Evolutionary conservation across 2,888 invertebrate species (phyloP), one percentile per base, ranked within the genome.

Genomic region (Himalopsyche japonica): DNA sequence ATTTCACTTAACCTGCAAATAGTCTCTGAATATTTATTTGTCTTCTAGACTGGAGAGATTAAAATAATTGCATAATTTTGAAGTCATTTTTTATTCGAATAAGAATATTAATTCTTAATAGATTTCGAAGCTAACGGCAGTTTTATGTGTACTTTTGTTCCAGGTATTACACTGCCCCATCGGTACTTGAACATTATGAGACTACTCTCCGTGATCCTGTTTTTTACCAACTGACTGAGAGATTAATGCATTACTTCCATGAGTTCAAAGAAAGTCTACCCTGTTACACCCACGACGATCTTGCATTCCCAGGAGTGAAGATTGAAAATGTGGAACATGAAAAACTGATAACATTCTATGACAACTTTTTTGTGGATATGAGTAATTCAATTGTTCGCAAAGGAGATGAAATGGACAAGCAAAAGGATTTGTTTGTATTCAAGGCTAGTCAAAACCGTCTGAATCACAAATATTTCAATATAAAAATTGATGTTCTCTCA

Each of bases 381-480:
- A 93, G 92, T 86, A 93, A 93, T 87, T 92, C 91, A 76, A 89
- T 94, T 24, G 89, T 91, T 82, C 89, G 91, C 87, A 90, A 89
- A 83, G 89, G 90, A 49, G 89, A 90, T 48, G 91, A 93, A 87
- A 93, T 89, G 37, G 89, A 90, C 30, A 70, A 89, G 0, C 88
- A 89, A 20, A 90, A 92, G 76, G 89, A 90, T 0, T 92, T 93
- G 87, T 88, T 90, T 30, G 90, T 88, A 82, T 93, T 95, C 43
- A 91, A 94, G 86, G 94, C 94, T 3, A 93, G 94, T 84, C 94
- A 94, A 88, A 91, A 93, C 86, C 94, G 95, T 84, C 90, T 96
- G 79, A 95, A 95, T 90, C 95, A 96, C 91, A 94, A 95, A 87
- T 92, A 93, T 10, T 96, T 95, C 92, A 93, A 91, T 88, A 91